Base-by-base conservation (phyloP, 2,113 vertebrate species). In the Phylloscopus trochiloides region DNA sequence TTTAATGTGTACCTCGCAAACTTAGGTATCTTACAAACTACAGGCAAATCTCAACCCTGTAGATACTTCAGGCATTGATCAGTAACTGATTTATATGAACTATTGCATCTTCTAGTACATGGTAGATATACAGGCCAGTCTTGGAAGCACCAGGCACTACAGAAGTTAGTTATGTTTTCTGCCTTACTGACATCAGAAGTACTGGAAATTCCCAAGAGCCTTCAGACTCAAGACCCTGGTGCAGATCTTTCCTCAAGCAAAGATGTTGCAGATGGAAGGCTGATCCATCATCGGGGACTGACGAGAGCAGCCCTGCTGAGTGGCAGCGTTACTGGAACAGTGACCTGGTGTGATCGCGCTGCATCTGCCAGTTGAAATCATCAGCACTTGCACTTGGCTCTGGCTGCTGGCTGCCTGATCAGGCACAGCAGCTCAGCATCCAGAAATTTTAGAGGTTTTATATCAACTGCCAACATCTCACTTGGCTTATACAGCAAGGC, bases 381-480 rank as follows among this genome's bases (percentile, higher is more conserved):
- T 93, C 96, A 80, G 81, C 90, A 94, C 92, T 96, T 96, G 89
- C 80, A 67, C 92, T 96, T 97, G 95, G 94, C 93, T 93, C 67
- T 43, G 7, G 6, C 75, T 94, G 85, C 68, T 97, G 90, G 91
- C 95, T 94, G 85, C 77, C 76, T 90, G 86, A 89, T 94, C 90
- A 92, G 75, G 92, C 94, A 87, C 50, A 91, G 94, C 65, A 89
- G 73, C 89, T 96, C 87, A 91, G 80, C 76, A 91, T 97, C 93
- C 94, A 96, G 94, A 90, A 94, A 93, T 96, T 95, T 96, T 93
- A 96, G 95, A 96, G 94, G 96, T 93, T 96, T 96, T 94, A 68
- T 87, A 76, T 95, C 96, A 96, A 82, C 87, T 96, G 96, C 96
- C 96, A 97, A 63, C 89, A 94, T 74, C 89, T 92, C 83, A 43